Evolutionary conservation across 2,888 invertebrate genomes (phyloP).

Genomic region (Panorpa germanica): DNA sequence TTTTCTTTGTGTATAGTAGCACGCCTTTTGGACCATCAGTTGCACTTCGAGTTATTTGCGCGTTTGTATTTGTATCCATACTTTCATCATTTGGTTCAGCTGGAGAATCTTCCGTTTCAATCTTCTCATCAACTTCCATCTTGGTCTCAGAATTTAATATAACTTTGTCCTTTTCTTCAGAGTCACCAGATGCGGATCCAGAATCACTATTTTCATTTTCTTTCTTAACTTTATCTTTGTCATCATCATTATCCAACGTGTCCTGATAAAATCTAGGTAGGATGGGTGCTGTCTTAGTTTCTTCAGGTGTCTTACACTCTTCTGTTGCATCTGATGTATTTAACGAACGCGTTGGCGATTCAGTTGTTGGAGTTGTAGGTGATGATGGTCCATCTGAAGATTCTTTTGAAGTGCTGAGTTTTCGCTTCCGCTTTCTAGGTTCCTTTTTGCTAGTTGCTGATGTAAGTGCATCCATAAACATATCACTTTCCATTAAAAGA

Average conservation of each 20-base stretch:
- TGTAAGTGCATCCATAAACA: slow-evolving; percentile 82
- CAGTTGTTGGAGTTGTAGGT: slow-evolving; percentile 32
- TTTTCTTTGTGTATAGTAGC: slow-evolving; percentile 50
- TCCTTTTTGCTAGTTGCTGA: slow-evolving; percentile 58
- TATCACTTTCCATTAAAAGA: slow-evolving; percentile 72
- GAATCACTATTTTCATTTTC: slow-evolving; percentile 19
- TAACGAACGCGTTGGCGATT: slow-evolving; percentile 18
- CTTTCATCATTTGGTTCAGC: slow-evolving; percentile 16
- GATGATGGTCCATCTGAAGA: slow-evolving; percentile 32
- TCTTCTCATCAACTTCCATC: slow-evolving; percentile 10
- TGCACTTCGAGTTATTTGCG: slow-evolving; percentile 23
- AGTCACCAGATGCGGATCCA: slow-evolving; percentile 18
- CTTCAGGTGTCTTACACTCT: slow-evolving; percentile 9
- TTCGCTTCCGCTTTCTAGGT: slow-evolving; percentile 59
- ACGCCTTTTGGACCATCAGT: slow-evolving; percentile 54
- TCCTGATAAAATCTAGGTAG: slow-evolving; percentile 79
- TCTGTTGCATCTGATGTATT: slow-evolving; percentile 14
- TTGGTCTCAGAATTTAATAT: slow-evolving; percentile 13
- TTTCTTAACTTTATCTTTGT: slow-evolving; percentile 28
- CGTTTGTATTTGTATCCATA: slow-evolving; percentile 13
- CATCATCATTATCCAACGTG: slow-evolving; percentile 55
- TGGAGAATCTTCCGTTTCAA: slow-evolving; percentile 16
- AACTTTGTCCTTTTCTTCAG: slow-evolving; percentile 14
- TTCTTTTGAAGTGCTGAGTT: slow-evolving; percentile 51
- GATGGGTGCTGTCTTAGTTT: slow-evolving; percentile 29